Evolutionary conservation across 2,888 invertebrate species (phyloP), one percentile per base, ranked within the genome.

Genomic region (Imbricaverruca yamaguchii): DNA sequence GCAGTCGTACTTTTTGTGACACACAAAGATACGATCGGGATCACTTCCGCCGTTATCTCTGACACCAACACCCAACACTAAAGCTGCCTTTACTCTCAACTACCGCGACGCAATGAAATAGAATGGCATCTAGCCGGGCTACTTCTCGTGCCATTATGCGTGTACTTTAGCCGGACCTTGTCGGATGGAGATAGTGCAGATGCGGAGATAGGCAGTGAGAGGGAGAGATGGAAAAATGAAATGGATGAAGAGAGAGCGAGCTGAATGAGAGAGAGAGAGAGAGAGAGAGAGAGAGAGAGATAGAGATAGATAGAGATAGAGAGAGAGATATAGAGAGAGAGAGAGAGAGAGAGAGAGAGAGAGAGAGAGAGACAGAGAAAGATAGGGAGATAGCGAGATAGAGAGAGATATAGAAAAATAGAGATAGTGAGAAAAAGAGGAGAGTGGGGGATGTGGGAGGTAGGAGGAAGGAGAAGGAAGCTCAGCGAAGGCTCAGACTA

Each of bases 241-340:
- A 59, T 61, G 57, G 80, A 80, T 21, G 57, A 63, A 80, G 80
- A 80, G 80, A 80, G 65, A 57, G 80, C n/a, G 67, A 25, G 67
- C 21, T 63, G 53, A 80, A 63, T 10, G 53, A 59, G 53, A 23
- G 59, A 63, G 63, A 55, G 59, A 80, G 80, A 80, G 80, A 65
- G 65, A 65, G 80, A n/a, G 65, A 67, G 39, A 63, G 59, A 25
- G 80, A 63, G 63, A 63, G 59, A 61, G 80, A 56, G 61, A 63
- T 39, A 57, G 80, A 63, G 63, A 57, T n/a, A 56, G 63, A 39
- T 25, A 80, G 80, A 80, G 63, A 57, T 25, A 80, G n/a, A 80
- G 63, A 63, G 63, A 80, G 80, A 57, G 57, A 59, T 25, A 63
- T 25, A 39, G 63, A 80, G 80, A 57, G 39, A 39, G 80, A 39